Percentiles rank a stretch among this genome's conserved stretches.
phyloP scores from a whole-genome alignment of 2,797 vertebrate genomes.

The Sebastes jordani region DNA sequence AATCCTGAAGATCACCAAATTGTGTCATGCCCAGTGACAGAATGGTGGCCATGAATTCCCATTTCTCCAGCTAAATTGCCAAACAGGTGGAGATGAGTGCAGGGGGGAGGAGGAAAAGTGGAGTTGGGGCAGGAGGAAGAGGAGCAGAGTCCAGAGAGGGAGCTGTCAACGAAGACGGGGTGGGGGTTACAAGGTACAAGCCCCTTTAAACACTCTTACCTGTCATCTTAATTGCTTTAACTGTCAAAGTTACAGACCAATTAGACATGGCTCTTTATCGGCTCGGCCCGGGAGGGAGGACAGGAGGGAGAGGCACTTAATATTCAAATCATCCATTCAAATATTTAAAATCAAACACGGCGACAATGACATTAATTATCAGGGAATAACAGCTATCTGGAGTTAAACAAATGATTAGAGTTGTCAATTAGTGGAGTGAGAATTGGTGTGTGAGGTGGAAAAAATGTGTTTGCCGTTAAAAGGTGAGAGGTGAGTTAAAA shows the following conservation, averaged over 20 bases:
- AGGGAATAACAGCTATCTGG: constrained; percentile 53
- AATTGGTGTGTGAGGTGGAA: constrained; percentile 13
- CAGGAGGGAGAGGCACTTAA: constrained; percentile 31
- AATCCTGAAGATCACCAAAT: neutral
- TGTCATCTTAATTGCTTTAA: constrained; percentile 83
- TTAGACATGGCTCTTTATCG: constrained; percentile 74
- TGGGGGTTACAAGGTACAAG: constrained; percentile 67
- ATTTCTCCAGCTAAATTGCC: constrained; percentile 32
- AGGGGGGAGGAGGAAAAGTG: neutral
- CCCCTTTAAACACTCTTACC: constrained; percentile 74
- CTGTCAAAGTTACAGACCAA: constrained; percentile 78
- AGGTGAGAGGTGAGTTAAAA: neutral
- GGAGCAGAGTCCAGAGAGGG: constrained; percentile 34
- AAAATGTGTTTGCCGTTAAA: constrained; percentile 31
- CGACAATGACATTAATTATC: constrained; percentile 69
- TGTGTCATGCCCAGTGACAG: constrained; percentile 16
- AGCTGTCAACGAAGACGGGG: constrained; percentile 62
- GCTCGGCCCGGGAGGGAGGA: constrained; percentile 28
- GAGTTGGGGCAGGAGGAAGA: constrained; percentile 20
- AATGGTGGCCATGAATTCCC: constrained; percentile 11
- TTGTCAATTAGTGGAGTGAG: constrained; percentile 32
- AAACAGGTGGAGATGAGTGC: constrained; percentile 5
- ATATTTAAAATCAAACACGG: constrained; percentile 70
- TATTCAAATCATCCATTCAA: constrained; percentile 70
- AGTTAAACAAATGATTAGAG: constrained; percentile 57